Evolutionary conservation across 2,888 invertebrate genomes (phyloP), one percentile per base, ranked within the genome.

Genomic region (Cheilosia urbana): DNA sequence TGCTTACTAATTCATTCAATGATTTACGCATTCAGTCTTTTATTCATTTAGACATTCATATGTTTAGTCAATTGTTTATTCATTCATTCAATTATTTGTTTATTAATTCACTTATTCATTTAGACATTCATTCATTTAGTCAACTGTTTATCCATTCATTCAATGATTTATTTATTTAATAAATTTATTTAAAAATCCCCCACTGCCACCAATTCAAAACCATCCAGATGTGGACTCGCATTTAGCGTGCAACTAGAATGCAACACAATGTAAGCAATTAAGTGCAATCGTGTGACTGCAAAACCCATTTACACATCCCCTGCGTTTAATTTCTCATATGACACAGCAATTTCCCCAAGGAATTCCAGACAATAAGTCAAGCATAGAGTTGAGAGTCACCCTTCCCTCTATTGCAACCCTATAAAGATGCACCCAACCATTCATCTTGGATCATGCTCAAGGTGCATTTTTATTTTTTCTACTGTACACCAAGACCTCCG

Each of bases 331-430:
- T 85, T 71, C 66, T 85, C 71, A 51, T 81, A 81, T 72, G 80
- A 85, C 81, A 76, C 34, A 71, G 85, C 81, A 85, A 85, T 81
- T 85, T 85, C 71, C 78, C 24, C 13, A 62, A 85, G 65, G 68
- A 76, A 85, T 81, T 60, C 62, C 58, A 57, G 27, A 80, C 69
- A 69, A 75, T 75, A 62, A 51, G 58, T 30, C 66, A 75, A 75
- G 51, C 24, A 75, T 47, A 65, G 51, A 76, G 66, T 72, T 49
- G 69, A 55, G 65, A 49, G 49, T 57, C 53, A 68, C 42, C 65
- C 24, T n/a, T 27, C 7, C 9, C 15, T 21, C 21, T 15, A 0
- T 0, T 9, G 15, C 65, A 40, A 72, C 49, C 72, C 58, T 37
- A 76, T 66, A 0, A 2, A 60, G 71, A 83, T 78, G 83, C 30